These are phyloP conservation scores for Tipula confusa DNA, from an alignment of 2,888 invertebrate genomes.

Conservation along the genomic window DNA sequence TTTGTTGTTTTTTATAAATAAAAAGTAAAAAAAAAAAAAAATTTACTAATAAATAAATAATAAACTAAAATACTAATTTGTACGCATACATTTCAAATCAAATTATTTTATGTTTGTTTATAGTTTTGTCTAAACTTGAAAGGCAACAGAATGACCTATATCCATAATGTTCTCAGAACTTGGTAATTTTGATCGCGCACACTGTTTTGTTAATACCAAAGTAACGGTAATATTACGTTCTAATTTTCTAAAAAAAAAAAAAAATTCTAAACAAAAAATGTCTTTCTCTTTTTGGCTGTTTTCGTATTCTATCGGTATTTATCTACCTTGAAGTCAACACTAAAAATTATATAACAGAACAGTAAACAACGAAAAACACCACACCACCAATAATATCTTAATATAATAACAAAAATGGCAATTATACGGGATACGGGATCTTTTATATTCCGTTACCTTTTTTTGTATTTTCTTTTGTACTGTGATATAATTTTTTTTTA, in stretches of 20 bases:
- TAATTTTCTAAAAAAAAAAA: conserved; percentile 13
- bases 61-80: too few species aligned
- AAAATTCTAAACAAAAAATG: conserved; percentile 14
- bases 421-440: conserved; percentile 12
- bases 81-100: too few species aligned
- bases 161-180: background rate
- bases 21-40: conserved; percentile 25
- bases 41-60: too few species aligned
- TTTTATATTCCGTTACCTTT: background rate
- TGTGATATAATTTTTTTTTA: conserved; percentile 5
- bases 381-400: background rate
- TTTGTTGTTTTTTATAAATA: conserved; percentile 25
- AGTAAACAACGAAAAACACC: background rate
- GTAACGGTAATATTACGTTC: background rate
- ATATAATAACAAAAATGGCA: conserved; percentile 8
- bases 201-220: background rate
- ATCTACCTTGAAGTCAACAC: background rate
- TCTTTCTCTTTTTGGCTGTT: background rate
- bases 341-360: conserved; percentile 4
- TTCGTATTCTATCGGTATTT: background rate
- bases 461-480: conserved; percentile 8
- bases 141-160: background rate
- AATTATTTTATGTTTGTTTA: too few species aligned
- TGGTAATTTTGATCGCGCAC: background rate
- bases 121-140: too few species aligned